Conservation (phyloP, 2,797 vertebrate species). For the Vespertilio murinus region DNA sequence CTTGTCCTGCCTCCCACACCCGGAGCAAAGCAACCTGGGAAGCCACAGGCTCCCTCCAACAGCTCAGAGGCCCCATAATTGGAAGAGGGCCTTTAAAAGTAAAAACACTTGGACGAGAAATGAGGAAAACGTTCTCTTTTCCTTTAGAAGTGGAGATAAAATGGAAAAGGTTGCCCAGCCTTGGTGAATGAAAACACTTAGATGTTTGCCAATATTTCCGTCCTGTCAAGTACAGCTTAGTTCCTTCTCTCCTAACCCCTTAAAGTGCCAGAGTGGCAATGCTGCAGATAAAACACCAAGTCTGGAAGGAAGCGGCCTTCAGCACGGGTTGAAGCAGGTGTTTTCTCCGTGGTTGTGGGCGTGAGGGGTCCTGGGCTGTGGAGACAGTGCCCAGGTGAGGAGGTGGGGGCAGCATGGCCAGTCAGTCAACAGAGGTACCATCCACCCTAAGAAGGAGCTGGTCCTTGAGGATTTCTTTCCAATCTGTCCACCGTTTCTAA, state of each 20-base stretch:
- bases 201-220: slow-evolving; percentile 60
- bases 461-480: too few species aligned
- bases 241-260: slow-evolving; percentile 55
- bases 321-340: background rate
- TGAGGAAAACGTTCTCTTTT: background rate
- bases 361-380: background rate
- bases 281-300: background rate
- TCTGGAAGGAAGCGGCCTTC: background rate
- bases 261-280: background rate
- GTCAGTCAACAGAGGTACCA: rapidly evolving
- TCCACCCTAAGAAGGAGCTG: rapidly evolving
- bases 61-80: background rate
- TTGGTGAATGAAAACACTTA: background rate
- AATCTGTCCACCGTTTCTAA: background rate
- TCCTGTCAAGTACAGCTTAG: slow-evolving; percentile 43
- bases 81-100: background rate
- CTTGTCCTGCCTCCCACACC: background rate
- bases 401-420: too few species aligned
- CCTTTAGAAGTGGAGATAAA: background rate
- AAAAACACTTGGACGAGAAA: background rate
- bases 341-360: rapidly evolving
- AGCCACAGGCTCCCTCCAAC: background rate
- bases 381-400: background rate
- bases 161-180: slow-evolving; percentile 37
- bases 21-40: background rate